Base-by-base conservation (phyloP, 2,888 invertebrate genomes). In the Julus scanicus region DNA sequence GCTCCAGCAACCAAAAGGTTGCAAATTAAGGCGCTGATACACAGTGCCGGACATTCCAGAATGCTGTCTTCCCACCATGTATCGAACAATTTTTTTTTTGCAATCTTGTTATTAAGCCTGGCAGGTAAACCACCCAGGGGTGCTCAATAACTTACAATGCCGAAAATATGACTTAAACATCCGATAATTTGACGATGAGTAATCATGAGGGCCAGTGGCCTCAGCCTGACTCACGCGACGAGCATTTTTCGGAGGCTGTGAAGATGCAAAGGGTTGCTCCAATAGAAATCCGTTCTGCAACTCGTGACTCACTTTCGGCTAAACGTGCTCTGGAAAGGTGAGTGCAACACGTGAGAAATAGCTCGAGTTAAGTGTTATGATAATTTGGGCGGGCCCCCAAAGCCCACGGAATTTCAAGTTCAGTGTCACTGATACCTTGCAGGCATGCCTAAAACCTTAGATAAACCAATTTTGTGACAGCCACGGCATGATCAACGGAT, bases 351-450 rank as follows among this genome's bases (percentile, higher is more conserved):
- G 57, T 57, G 57, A 57, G 57, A 57, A 57, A 57, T 57, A 57
- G 57, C 57, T 57, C 57, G 57, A 57, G 17, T 17, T 57, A 57
- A 57, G 57, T 57, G 57, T 57, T 57, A 57, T 57, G 57, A 57
- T 57, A 57, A 57, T 57, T 57, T 57, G 57, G 57, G 57, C 57
- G 57, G 57, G 15, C 57, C 57, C 57, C 57, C 57, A 57, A 57
- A 57, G 57, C 57, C 57, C 57, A 57, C 57, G 57, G 57, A 57
- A 57, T 57, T 57, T 57, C 57, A 57, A 17, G 57, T 57, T 57
- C 57, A 57, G 57, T 13, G 57, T 57, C 57, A 57, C 57, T 17
- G 57, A 17, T 57, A 57, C 11, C 57, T n/a, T 57, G 57, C 17
- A 57, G 15, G 15, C 57, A 13, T 4, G 17, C 4, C 15, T 11